A percentile compares a stretch with the other conserved stretches of the same genome.
These are phyloP conservation scores for Pedetes capensis DNA, from an alignment of 2,113 vertebrate genomes.

Conservation along the genomic window DNA sequence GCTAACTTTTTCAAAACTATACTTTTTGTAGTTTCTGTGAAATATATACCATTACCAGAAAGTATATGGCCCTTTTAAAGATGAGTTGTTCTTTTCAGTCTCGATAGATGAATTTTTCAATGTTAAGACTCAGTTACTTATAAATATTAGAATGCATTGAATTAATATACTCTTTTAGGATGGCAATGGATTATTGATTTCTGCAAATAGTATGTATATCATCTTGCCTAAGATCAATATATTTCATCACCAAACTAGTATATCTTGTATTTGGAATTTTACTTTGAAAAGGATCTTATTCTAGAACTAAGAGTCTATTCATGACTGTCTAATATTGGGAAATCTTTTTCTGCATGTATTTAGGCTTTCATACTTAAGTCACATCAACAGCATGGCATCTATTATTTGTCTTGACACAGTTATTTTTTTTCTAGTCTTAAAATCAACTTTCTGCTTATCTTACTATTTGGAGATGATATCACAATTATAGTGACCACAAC, in stretches of 20 bases:
- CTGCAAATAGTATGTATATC: conserved; percentile 25
- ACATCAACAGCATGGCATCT: too few relatives aligned
- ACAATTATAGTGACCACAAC: neutral
- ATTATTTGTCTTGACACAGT: neutral
- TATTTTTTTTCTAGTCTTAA: neutral
- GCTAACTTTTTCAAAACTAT: neutral
- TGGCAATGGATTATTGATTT: conserved; percentile 53
- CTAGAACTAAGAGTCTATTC: neutral
- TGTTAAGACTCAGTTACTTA: neutral
- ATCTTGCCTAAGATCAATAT: conserved; percentile 52
- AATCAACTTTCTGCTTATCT: neutral
- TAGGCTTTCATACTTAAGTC: neutral
- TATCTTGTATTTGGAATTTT: neutral
- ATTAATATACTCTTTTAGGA: conserved; percentile 33
- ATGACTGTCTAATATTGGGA: neutral
- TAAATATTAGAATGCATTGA: conserved; percentile 39
- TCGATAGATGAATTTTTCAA: neutral
- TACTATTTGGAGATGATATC: neutral
- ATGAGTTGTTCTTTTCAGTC: conserved; percentile 36
- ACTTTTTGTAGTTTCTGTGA: conserved; percentile 15
- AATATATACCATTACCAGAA: neutral
- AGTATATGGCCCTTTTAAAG: neutral
- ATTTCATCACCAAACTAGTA: conserved; percentile 31
- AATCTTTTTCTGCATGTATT: neutral
- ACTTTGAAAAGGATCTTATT: conserved; percentile 33